A percentile compares a stretch with the other conserved stretches of the same genome.
phyloP scores from a whole-genome alignment of 92 coral and sea anemone genomes.

The Heliopora coerulea region DNA sequence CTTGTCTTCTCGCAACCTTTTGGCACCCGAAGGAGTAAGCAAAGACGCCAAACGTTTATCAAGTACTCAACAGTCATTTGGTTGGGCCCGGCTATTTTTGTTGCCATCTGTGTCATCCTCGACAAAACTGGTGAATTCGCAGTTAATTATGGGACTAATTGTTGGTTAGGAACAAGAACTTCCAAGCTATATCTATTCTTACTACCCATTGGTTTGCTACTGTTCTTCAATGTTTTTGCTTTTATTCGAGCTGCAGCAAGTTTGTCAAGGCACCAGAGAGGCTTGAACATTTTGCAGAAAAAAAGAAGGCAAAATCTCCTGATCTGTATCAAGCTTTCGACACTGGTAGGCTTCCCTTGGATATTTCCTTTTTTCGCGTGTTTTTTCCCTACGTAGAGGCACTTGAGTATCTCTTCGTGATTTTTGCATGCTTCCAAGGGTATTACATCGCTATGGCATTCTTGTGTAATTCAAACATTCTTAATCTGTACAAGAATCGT shows the following conservation, averaged over 20 bases:
- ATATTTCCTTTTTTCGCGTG: background rate
- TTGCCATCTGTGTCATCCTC: conserved; percentile 47
- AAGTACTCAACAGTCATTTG: conserved; percentile 57
- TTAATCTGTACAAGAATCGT: background rate
- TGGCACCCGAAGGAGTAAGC: too few relatives aligned
- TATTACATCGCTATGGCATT: background rate
- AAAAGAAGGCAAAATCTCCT: background rate
- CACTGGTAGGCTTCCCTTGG: background rate
- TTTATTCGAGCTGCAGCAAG: conserved; percentile 47
- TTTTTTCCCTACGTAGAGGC: background rate
- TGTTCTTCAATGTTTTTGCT: conserved; percentile 40
- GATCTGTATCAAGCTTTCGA: background rate
- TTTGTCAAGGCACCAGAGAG: background rate
- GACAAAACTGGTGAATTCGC: conserved; percentile 54
- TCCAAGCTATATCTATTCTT: conserved; percentile 54
- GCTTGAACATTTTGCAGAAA: background rate
- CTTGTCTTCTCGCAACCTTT: conserved; percentile 38
- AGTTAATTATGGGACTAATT: conserved; percentile 62
- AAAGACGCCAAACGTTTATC: background rate
- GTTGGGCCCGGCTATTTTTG: conserved; percentile 57
- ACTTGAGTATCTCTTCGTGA: background rate
- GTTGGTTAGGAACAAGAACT: conserved; percentile 57
- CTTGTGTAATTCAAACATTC: background rate
- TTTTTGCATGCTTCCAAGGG: background rate
- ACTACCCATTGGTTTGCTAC: conserved; percentile 46